Conservation (phyloP, 2,888 invertebrate genomes). For the Boloria euphrosyne region DNA sequence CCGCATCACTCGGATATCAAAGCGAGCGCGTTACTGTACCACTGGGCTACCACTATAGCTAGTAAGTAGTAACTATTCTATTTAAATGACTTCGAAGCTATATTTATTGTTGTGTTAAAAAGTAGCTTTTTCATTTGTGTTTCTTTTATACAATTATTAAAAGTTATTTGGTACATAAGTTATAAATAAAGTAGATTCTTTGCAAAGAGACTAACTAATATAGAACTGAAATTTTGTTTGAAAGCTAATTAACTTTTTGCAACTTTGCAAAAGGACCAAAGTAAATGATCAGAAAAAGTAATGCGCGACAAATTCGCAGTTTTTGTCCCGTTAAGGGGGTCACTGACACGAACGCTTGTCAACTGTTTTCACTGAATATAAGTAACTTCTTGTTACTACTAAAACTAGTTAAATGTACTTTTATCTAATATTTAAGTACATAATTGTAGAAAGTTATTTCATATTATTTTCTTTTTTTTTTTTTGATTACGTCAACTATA, state of each 20-base stretch:
- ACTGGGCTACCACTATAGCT: no score
- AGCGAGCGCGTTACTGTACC: no score
- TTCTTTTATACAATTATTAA: no score
- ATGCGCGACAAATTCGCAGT: constrained; percentile 31
- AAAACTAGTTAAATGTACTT: constrained; percentile 17
- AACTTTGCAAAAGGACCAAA: constrained; percentile 12
- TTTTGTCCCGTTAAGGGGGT: constrained; percentile 33
- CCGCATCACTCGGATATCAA: no score
- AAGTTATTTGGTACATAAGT: no score
- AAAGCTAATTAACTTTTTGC: constrained; percentile 9
- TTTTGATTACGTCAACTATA: not conserved
- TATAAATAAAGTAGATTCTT: no score
- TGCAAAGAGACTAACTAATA: no score
- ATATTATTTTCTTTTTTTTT: not conserved
- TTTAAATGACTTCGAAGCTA: no score
- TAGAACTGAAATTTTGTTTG: not conserved
- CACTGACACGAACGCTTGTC: constrained; percentile 31
- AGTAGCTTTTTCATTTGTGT: no score
- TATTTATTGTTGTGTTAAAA: no score
- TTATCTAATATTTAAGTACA: not conserved
- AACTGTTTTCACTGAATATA: constrained; percentile 27
- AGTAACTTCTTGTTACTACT: constrained; percentile 11
- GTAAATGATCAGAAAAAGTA: constrained; percentile 18
- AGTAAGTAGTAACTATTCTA: no score
- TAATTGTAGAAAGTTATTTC: not conserved